Conservation (phyloP, 2,113 vertebrate species). For the Dicaeum eximium region DNA sequence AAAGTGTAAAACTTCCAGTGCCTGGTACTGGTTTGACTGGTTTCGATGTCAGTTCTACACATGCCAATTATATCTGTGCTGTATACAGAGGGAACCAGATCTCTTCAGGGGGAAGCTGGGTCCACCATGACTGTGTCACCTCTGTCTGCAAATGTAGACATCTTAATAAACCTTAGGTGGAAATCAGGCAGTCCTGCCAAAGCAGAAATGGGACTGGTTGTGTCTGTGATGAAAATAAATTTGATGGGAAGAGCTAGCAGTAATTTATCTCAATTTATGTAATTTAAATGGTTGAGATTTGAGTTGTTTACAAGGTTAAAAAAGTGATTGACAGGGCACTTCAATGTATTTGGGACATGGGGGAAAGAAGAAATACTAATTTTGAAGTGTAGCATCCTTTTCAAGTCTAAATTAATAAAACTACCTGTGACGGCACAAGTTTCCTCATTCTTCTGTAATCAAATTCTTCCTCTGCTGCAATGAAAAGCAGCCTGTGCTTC, state of each 20-base stretch:
- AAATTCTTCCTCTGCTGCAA: background rate
- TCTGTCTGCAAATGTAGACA: background rate
- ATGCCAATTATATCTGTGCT: rapidly evolving
- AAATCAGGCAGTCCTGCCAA: background rate
- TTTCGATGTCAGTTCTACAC: background rate
- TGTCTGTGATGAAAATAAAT: background rate
- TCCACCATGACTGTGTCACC: background rate
- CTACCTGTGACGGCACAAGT: background rate
- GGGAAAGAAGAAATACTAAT: background rate
- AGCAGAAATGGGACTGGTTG: background rate
- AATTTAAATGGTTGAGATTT: background rate
- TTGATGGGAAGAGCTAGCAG: background rate
- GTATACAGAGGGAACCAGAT: background rate
- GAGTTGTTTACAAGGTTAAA: background rate
- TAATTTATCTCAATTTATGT: background rate
- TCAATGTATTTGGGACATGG: background rate
- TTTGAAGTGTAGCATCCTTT: background rate
- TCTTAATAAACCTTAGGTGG: background rate
- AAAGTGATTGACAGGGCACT: background rate
- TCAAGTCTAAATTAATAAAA: background rate
- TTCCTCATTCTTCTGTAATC: background rate
- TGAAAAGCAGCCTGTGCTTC: background rate
- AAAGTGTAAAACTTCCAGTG: background rate
- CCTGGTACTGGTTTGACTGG: background rate
- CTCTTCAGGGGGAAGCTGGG: background rate